Evolutionary conservation across 2,797 vertebrate species (phyloP).

Genomic region (Galaxias olidus): DNA sequence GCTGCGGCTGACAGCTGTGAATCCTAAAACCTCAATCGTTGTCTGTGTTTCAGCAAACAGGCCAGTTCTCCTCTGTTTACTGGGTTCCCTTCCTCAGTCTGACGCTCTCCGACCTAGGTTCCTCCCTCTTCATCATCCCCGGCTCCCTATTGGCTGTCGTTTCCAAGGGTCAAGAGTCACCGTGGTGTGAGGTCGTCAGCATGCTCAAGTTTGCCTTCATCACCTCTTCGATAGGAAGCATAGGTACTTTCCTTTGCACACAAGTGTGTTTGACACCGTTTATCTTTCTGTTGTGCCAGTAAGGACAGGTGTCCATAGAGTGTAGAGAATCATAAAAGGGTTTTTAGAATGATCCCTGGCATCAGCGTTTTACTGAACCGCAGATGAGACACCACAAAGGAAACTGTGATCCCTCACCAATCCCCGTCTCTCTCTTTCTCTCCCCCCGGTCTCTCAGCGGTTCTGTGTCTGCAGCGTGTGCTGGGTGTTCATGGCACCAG

Average conservation of each 20-base stretch:
- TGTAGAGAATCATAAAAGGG: too few species aligned
- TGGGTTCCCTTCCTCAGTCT: conserved; percentile 75
- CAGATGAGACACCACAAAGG: too few species aligned
- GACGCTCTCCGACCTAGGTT: conserved; percentile 75
- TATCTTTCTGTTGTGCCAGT: too few species aligned
- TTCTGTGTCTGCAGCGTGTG: conserved; percentile 69
- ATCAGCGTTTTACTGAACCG: too few species aligned
- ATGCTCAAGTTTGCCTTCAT: conserved; percentile 78
- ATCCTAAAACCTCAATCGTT: neutral
- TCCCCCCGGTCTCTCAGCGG: conserved; percentile 43
- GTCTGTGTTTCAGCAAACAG: conserved; percentile 57
- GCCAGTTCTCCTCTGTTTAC: conserved; percentile 62
- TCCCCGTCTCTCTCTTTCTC: too few species aligned
- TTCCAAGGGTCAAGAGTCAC: conserved; percentile 70
- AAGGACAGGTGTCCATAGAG: too few species aligned
- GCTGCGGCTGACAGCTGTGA: neutral
- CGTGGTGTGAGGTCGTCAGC: conserved; percentile 77
- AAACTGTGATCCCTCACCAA: too few species aligned
- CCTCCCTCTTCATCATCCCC: conserved; percentile 68
- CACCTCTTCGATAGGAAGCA: conserved; percentile 75
- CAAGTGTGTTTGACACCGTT: too few species aligned
- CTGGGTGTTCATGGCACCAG: conserved; percentile 42
- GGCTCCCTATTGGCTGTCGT: conserved; percentile 70
- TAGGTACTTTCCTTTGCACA: conserved; percentile 54
- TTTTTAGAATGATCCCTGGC: too few species aligned